phyloP scores from a whole-genome alignment of 2,888 invertebrate genomes.

The Nomada goodeniana region DNA sequence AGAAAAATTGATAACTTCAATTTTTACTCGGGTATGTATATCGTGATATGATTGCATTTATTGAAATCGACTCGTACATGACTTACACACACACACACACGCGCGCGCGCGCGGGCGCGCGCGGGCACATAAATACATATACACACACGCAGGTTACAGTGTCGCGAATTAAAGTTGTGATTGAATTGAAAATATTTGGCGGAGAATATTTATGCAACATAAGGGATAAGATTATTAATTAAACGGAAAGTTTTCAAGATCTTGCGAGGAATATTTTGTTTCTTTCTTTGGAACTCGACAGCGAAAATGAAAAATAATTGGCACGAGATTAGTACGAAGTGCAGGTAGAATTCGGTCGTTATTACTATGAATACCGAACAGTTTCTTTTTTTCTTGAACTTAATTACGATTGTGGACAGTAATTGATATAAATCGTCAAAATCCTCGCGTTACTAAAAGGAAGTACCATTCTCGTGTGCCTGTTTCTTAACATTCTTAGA shows the following conservation, averaged over 20 bases:
- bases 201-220: background rate
- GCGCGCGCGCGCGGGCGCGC: too few relatives aligned
- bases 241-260: background rate
- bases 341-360: too few relatives aligned
- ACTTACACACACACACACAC: background rate
- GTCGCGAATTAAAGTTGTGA: constrained; percentile 11
- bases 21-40: constrained; percentile 30
- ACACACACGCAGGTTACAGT: constrained; percentile 3
- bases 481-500: background rate
- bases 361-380: too few relatives aligned
- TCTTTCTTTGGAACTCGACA: too few relatives aligned
- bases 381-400: background rate
- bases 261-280: background rate
- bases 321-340: too few relatives aligned
- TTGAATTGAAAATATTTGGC: background rate
- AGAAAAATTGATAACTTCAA: constrained; percentile 38
- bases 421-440: constrained; percentile 7
- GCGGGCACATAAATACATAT: too few relatives aligned
- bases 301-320: too few relatives aligned
- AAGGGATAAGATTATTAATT: background rate
- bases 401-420: too few relatives aligned
- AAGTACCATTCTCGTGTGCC: constrained; percentile 5
- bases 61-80: constrained; percentile 23
- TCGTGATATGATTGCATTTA: constrained; percentile 55
- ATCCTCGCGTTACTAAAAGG: constrained; percentile 3